A percentile compares a stretch with the other conserved stretches of the same genome.
Evolutionary conservation across 2,888 invertebrate genomes (phyloP).

Genomic region (Chirona hameri): DNA sequence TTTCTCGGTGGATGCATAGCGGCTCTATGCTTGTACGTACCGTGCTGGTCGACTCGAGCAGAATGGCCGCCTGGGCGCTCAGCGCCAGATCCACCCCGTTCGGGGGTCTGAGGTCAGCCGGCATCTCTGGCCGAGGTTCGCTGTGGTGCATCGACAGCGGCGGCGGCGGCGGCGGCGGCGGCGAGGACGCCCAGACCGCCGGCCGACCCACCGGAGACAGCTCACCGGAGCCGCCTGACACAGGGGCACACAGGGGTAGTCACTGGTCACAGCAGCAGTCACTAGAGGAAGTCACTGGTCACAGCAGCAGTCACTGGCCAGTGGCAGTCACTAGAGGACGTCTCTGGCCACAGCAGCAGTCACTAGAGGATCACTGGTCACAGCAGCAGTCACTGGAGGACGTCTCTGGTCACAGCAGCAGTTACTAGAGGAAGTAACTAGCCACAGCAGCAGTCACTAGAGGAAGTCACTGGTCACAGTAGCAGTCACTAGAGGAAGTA

Average conservation of each 20-base stretch:
- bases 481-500: too few species aligned
- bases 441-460: too few species aligned
- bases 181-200: neutral
- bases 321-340: too few species aligned
- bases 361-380: too few species aligned
- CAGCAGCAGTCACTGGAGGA: too few species aligned
- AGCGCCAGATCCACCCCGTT: neutral
- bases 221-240: neutral
- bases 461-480: too few species aligned
- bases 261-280: neutral
- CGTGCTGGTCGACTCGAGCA: slow-evolving; percentile 10
- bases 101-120: neutral
- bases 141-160: neutral
- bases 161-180: neutral
- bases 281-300: too few species aligned
- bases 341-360: too few species aligned
- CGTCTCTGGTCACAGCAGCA: too few species aligned
- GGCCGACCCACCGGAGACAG: neutral
- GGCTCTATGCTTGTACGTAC: neutral
- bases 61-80: neutral
- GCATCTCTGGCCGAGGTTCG: neutral
- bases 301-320: too few species aligned
- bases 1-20: too few species aligned
- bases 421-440: too few species aligned
- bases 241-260: neutral